phyloP scores from a whole-genome alignment of 1,140 invertebrate species.

The Papilio dardanus region DNA sequence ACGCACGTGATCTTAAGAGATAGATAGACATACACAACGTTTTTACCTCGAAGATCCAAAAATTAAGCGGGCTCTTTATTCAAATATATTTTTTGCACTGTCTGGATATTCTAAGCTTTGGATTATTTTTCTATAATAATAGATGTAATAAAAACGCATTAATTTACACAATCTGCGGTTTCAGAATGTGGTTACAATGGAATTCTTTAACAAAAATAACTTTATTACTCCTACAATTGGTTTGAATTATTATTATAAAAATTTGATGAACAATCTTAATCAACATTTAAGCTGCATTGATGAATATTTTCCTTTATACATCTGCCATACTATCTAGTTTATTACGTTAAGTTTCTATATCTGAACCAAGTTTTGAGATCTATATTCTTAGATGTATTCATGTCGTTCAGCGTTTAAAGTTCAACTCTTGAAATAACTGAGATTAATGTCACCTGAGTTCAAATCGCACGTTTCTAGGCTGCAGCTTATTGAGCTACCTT shows the following conservation, averaged over 20 bases:
- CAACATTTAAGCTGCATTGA: not conserved
- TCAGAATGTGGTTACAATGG: not conserved
- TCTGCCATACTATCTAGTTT: not conserved
- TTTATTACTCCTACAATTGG: not conserved
- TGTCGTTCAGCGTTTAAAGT: conserved; percentile 50
- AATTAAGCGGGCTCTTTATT: no score
- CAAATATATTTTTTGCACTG: no score
- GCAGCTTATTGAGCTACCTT: not conserved
- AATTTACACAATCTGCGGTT: conserved; percentile 4
- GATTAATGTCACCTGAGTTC: conserved; percentile 47
- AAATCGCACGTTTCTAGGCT: conserved; percentile 32
- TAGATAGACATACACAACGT: not conserved
- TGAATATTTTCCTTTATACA: not conserved
- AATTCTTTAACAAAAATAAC: conserved; percentile 4
- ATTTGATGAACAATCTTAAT: not conserved
- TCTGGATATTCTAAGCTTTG: no score
- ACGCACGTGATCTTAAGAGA: not conserved
- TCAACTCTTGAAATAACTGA: conserved; percentile 56
- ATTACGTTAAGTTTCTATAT: not conserved
- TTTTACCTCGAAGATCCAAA: no score
- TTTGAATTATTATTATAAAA: no score
- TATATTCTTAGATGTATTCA: conserved; percentile 37
- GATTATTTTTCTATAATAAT: not conserved
- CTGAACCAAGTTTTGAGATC: not conserved
- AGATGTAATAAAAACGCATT: not conserved